A percentile compares a stretch with the other conserved stretches of the same genome.
Evolutionary conservation across 2,888 invertebrate genomes (phyloP).

Genomic region (Meta bourneti): DNA sequence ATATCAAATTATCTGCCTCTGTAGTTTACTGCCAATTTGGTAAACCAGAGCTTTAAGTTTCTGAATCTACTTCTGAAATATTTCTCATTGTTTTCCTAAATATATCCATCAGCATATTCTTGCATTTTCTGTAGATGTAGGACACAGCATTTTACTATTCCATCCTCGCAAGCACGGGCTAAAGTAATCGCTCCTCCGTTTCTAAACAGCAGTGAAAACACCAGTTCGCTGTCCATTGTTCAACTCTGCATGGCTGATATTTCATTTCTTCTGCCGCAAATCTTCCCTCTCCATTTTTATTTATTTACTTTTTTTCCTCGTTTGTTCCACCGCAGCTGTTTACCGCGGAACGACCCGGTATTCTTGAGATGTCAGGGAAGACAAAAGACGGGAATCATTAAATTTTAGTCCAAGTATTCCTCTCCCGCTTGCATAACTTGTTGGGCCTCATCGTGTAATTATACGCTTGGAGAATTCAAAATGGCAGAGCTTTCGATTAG

Average conservation of each 20-base stretch:
- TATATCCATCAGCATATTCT: no score
- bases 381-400: neutral
- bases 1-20: no score
- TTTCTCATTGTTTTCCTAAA: no score
- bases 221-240: constrained; percentile 20
- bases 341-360: constrained; percentile 2
- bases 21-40: no score
- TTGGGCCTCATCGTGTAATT: constrained; percentile 27
- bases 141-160: neutral
- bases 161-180: no score
- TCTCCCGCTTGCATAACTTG: constrained; percentile 8
- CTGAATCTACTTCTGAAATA: no score
- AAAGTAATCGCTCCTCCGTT: no score
- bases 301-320: neutral
- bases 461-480: neutral
- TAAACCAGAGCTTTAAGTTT: no score
- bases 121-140: no score
- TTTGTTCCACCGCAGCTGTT: neutral
- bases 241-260: constrained; percentile 21
- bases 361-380: neutral
- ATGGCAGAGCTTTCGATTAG: neutral
- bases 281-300: neutral
- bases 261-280: constrained; percentile 8
- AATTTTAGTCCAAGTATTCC: neutral
- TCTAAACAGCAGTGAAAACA: neutral